Evolutionary conservation across 2,888 invertebrate species (phyloP), one percentile per base, ranked within the genome.

Genomic region (Panorpa germanica): DNA sequence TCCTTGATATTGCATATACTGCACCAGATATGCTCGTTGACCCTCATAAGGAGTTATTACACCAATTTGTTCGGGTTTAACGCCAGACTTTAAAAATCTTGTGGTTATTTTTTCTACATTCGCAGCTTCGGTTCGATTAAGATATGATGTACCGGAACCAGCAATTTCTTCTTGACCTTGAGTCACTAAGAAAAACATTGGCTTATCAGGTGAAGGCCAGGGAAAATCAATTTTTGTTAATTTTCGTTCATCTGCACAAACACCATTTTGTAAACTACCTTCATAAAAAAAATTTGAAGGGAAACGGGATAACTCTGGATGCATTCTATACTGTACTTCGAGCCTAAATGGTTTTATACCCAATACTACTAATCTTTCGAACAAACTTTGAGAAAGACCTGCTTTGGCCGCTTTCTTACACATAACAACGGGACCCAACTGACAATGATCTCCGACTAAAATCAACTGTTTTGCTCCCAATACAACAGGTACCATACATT

Each of bases 211-310:
- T 19, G 82, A 74, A 1, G 98, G 98, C 95, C 96, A 99, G 0
- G 95, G 93, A 48, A 98, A 98, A 46, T 96, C 95, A 35, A 95
- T 73, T 46, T 85, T 85, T 25, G 67, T 59, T 37, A 95, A 59
- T 38, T 82, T 78, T 6, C 96, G 64, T 46, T 98, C 96, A 45
- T 88, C 95, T 3, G 93, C 85, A 42, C 93, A 91, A 2, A 99
- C 96, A 2, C 98, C 98, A 52, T 99, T 99, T 51, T 99, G 98
- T 28, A 99, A 63, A 3, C 91, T 91, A 1, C 98, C 96, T 50
- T 98, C 98, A 47, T 98, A 98, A 57, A 99, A 99, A 58, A 96
- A 95, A 54, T 98, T 96, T 0, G 95, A 96, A 0, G 98, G 98
- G 51, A 99, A 99, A 34, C 90, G 74, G 0, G 91, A 90, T 6